Evolutionary conservation across 2,888 invertebrate genomes (phyloP).

Genomic region (Harpagoxenus sublaevis): DNA sequence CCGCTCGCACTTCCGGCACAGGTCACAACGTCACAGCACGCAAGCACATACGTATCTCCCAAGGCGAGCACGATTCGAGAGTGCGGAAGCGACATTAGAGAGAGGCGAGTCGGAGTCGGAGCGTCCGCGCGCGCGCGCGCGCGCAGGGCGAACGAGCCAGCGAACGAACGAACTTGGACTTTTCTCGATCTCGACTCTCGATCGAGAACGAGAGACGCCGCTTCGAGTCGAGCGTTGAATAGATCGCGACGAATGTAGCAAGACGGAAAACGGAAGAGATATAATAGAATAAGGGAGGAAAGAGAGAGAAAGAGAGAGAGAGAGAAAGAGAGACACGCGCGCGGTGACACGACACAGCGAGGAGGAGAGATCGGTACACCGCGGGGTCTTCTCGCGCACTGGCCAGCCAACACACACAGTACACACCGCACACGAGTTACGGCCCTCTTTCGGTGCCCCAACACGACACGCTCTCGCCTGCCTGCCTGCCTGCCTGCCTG

Average conservation of each 20-base stretch:
- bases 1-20: conserved; percentile 61
- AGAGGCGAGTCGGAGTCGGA: conserved; percentile 35
- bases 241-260: conserved; percentile 32
- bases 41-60: conserved; percentile 65
- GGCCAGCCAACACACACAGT: conserved; percentile 55
- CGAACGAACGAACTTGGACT: conserved; percentile 27
- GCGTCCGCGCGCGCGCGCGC: conserved; percentile 30
- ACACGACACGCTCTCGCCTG: conserved; percentile 59
- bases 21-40: conserved; percentile 74
- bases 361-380: conserved; percentile 76
- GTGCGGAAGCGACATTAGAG: conserved; percentile 52
- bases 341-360: conserved; percentile 58
- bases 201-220: conserved; percentile 36
- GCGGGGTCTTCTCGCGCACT: conserved; percentile 82
- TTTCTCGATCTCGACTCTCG: conserved; percentile 10
- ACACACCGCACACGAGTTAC: conserved; percentile 62
- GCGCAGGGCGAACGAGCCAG: background rate
- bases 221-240: conserved; percentile 15
- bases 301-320: conserved; percentile 49
- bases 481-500: conserved; percentile 24
- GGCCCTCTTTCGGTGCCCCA: conserved; percentile 68
- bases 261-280: conserved; percentile 15
- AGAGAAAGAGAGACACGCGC: conserved; percentile 48
- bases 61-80: conserved; percentile 30
- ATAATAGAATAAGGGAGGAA: conserved; percentile 48